A percentile compares a stretch with the other conserved stretches of the same genome.
phyloP scores from a whole-genome alignment of 2,888 invertebrate genomes.

The Macrosoma leucophasiata region DNA sequence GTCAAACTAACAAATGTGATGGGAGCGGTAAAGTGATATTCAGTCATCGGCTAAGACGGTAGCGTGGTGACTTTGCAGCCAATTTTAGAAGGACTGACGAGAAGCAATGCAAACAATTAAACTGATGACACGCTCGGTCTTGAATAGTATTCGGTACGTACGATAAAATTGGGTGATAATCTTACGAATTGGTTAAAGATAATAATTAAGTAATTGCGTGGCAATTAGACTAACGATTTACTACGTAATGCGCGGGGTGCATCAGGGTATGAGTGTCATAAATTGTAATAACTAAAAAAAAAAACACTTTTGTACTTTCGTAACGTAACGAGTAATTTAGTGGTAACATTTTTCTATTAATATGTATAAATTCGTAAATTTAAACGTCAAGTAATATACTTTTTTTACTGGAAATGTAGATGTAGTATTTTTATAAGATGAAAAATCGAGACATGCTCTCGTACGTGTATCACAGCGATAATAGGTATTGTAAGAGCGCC shows the following conservation, averaged over 20 bases:
- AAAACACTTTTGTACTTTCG: slow-evolving; percentile 69
- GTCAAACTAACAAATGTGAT: slow-evolving; percentile 50
- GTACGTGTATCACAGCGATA: slow-evolving; percentile 75
- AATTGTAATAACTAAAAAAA: slow-evolving; percentile 56
- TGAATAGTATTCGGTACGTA: slow-evolving; percentile 19
- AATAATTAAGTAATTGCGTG: slow-evolving; percentile 68
- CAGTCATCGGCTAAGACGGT: slow-evolving; percentile 15
- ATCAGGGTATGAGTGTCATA: slow-evolving; percentile 77
- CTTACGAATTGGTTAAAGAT: slow-evolving; percentile 70
- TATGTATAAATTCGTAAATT: slow-evolving; percentile 60
- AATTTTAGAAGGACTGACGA: no score
- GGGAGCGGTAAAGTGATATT: slow-evolving; percentile 43
- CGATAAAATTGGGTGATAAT: slow-evolving; percentile 53
- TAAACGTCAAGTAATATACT: slow-evolving; percentile 61
- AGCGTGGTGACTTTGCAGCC: no score
- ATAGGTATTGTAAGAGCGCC: slow-evolving; percentile 58
- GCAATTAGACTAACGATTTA: slow-evolving; percentile 63
- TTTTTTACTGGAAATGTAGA: slow-evolving; percentile 70
- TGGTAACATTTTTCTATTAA: slow-evolving; percentile 63
- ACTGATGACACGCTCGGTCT: slow-evolving; percentile 6
- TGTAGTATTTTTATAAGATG: slow-evolving; percentile 73
- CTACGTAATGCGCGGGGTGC: slow-evolving; percentile 70
- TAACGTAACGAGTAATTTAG: slow-evolving; percentile 68
- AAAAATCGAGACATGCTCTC: slow-evolving; percentile 51
- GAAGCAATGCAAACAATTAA: no score